Evolutionary conservation across 2,113 vertebrate genomes (phyloP), one percentile per base, ranked within the genome.

Genomic region (Miniopterus natalensis): DNA sequence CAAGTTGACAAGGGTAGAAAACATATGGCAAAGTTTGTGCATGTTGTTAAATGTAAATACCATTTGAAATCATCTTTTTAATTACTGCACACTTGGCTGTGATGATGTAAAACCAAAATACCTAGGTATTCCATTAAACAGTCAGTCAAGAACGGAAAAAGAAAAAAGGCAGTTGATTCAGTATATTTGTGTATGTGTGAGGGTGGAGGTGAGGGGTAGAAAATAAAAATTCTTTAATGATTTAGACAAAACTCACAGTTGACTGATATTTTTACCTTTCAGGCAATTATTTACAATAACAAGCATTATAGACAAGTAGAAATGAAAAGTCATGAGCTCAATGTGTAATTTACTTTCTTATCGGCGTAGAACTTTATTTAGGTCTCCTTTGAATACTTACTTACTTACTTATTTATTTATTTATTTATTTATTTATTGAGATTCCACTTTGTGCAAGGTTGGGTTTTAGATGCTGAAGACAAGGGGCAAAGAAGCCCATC

Each of bases 1-100:
- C 75, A 90, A 75, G 61, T 94, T 96, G 97, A 97, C 84, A 95
- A 92, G 94, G 73, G 81, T 81, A 90, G 87, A 47, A 95, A 97
- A 86, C 97, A 96, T 95, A 97, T 92, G 96, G 92, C 0, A 2
- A 95, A 94, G n/a, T 92, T 85, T 77, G 80, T 96, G 21, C 75
- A 40, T 88, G 55, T 83, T 95, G 95, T 77, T 96, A 92, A 90
- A 74, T 61, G 88, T 94, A 97, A 96, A 94, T 75, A 79, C 51
- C 55, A 96, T 87, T 92, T 78, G 81, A 96, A 96, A 92, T 95
- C n/a, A 88, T 88, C 88, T 96, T 79, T 93, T 95, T 95, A 95
- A 95, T 96, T 97, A 97, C 96, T 79, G 25, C 55, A 88, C 49
- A 92, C 73, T 95, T 95, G 81, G 17, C 73, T 95, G 3, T 79